phyloP scores from a whole-genome alignment of 1,140 invertebrate genomes.

The Popillia japonica region DNA sequence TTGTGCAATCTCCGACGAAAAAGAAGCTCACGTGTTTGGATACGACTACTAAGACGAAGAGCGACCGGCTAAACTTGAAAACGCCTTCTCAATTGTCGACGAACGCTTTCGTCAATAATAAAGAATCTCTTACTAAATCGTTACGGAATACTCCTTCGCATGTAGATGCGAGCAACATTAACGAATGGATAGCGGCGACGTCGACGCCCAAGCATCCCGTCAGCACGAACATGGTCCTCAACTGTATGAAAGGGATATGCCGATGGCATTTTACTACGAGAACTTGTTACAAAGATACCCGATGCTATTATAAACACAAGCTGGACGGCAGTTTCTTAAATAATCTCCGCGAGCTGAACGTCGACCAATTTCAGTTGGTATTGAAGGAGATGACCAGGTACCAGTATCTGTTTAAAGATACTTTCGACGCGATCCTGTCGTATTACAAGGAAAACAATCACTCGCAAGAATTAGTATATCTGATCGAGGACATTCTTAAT shows the following conservation, averaged over 20 bases:
- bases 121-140: not conserved
- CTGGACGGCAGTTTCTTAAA: not conserved
- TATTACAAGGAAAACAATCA: conserved; percentile 12
- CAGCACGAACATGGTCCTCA: not conserved
- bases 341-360: conserved; percentile 1
- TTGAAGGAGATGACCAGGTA: not conserved
- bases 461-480: not conserved
- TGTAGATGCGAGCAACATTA: not conserved
- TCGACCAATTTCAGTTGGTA: not conserved
- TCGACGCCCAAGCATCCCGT: not conserved
- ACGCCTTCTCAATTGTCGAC: not conserved
- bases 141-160: not conserved
- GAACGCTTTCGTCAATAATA: not conserved
- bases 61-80: not conserved
- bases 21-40: not conserved
- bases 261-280: not conserved
- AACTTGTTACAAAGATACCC: not conserved
- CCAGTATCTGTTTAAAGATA: not conserved
- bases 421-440: not conserved
- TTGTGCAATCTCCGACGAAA: not conserved
- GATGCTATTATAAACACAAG: not conserved
- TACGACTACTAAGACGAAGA: not conserved
- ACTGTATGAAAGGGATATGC: not conserved
- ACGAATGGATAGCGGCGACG: not conserved
- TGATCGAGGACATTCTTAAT: not conserved